A percentile compares a stretch with the other conserved stretches of the same genome.
phyloP scores from a whole-genome alignment of 2,888 invertebrate species.

The Parapristionchus giblindavisi region DNA sequence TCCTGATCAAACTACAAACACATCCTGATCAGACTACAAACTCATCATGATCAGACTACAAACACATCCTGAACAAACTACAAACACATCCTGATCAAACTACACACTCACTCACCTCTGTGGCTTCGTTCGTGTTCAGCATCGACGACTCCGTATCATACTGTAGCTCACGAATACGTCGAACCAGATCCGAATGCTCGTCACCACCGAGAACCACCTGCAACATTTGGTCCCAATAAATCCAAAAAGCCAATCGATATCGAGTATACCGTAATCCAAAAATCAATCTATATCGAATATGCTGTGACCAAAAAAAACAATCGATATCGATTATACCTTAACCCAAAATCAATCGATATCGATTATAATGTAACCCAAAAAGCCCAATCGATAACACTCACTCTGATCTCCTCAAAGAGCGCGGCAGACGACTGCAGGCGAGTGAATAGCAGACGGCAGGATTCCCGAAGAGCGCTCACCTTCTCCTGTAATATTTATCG shows the following conservation, averaged over 20 bases:
- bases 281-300: too few species aligned
- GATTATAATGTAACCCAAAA: too few species aligned
- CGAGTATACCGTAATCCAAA: too few species aligned
- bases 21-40: too few species aligned
- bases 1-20: neutral
- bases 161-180: neutral
- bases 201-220: conserved; percentile 11
- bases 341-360: too few species aligned
- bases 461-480: neutral
- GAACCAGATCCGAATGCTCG: neutral
- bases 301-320: too few species aligned
- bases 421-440: neutral
- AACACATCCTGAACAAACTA: neutral
- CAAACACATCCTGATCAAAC: too few species aligned
- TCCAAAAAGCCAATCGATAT: too few species aligned
- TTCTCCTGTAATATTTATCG: neutral
- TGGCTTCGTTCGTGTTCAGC: conserved; percentile 12
- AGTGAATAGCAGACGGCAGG: neutral
- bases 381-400: neutral
- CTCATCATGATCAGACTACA: too few species aligned
- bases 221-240: too few species aligned
- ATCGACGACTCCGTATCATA: neutral
- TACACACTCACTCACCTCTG: too few species aligned
- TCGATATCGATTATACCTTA: too few species aligned
- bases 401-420: conserved; percentile 24